phyloP scores from a whole-genome alignment of 1,140 invertebrate genomes.

The Babylonia areolata region DNA sequence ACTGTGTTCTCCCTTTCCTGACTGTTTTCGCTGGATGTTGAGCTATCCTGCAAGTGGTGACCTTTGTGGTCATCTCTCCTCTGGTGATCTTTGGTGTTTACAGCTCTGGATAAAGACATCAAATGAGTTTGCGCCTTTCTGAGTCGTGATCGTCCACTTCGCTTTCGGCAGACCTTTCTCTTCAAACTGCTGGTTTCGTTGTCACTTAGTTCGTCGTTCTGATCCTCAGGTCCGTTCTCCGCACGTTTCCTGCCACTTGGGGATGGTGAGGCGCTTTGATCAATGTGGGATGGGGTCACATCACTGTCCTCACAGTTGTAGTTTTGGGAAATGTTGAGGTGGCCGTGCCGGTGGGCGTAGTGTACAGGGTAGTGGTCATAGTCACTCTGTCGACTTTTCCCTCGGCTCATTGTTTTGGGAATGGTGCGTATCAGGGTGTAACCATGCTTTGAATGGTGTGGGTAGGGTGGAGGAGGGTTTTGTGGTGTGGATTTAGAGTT shows the following conservation, averaged over 20 bases:
- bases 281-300: background rate
- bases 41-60: background rate
- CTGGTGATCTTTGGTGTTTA: too few relatives aligned
- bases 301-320: conserved; percentile 27
- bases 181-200: background rate
- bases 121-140: background rate
- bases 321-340: conserved; percentile 20
- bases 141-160: background rate
- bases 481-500: background rate
- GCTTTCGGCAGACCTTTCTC: background rate
- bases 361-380: background rate
- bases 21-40: background rate
- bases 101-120: too few relatives aligned
- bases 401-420: background rate
- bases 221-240: background rate
- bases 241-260: background rate
- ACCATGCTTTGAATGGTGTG: background rate
- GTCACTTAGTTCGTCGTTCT: background rate
- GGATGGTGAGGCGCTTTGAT: too few relatives aligned
- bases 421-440: background rate
- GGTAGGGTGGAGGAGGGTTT: background rate
- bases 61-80: background rate
- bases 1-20: background rate
- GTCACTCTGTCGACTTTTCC: background rate
- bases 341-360: background rate